These are phyloP conservation scores for Clusia tigrina DNA, from an alignment of 2,888 invertebrate genomes.

Conservation along the genomic window DNA sequence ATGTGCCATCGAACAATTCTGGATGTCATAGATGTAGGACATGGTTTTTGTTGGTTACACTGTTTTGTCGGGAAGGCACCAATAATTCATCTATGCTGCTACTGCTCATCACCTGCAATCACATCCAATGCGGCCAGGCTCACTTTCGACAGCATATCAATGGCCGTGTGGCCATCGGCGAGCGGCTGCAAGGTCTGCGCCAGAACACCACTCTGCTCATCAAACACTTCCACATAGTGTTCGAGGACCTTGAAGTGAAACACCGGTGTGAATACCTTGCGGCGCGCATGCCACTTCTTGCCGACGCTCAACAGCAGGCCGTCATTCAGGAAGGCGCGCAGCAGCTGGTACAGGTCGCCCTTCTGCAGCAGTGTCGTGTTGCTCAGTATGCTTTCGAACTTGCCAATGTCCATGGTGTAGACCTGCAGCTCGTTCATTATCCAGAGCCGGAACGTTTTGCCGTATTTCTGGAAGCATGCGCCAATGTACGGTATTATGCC, in stretches of 20 bases:
- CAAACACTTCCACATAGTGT: constrained; percentile 74
- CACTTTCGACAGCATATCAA: constrained; percentile 71
- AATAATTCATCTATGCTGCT: not conserved
- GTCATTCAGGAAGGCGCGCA: constrained; percentile 49
- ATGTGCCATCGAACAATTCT: too few relatives aligned
- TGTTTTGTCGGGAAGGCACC: too few relatives aligned
- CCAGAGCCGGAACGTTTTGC: constrained; percentile 63
- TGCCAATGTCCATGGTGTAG: constrained; percentile 59
- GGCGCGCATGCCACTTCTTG: constrained; percentile 71
- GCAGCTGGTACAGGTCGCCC: constrained; percentile 48
- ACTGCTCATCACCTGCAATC: constrained; percentile 54
- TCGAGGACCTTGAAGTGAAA: constrained; percentile 82
- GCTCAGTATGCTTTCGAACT: constrained; percentile 61
- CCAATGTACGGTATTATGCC: constrained; percentile 39
- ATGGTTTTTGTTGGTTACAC: too few relatives aligned
- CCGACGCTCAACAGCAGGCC: constrained; percentile 54
- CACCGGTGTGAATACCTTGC: constrained; percentile 77
- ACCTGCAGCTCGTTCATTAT: constrained; percentile 64
- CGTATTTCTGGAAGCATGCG: constrained; percentile 53
- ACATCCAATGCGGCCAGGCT: constrained; percentile 69
- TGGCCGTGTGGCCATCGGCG: constrained; percentile 51
- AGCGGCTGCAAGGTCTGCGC: constrained; percentile 67
- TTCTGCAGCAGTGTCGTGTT: constrained; percentile 53
- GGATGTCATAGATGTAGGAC: too few relatives aligned
- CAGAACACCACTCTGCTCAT: constrained; percentile 70